Evolutionary conservation across 2,113 vertebrate species (phyloP), one percentile per base, ranked within the genome.

Genomic region (Ammodramus savannarum): DNA sequence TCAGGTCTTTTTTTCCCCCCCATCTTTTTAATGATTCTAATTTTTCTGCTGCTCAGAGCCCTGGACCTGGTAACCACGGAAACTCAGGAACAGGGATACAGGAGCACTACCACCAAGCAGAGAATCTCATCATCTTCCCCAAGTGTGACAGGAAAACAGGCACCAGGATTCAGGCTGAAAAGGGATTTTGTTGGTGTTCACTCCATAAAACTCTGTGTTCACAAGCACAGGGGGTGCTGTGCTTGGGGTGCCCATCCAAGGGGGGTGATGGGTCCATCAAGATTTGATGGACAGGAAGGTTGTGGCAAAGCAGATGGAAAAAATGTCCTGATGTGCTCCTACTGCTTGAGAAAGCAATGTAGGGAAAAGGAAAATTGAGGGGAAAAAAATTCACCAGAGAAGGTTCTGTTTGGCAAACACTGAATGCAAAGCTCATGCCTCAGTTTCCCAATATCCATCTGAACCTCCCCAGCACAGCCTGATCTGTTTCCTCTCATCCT

Each of bases 11-110:
- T 44, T 44, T 8, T 13, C 31, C 32, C 7, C 75, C 32, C 29
- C 7, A 72, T 41, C 75, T 51, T 79, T 85, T 87, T 85, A 96
- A 95, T 88, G 92, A 77, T 93, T 95, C 93, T 96, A 93, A 87
- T 96, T 96, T 94, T 80, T 93, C 81, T 90, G 4, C 61, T 1
- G 22, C 93, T 94, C 27, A 7, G 85, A 90, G 75, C 80, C 81
- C 89, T 16, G 31, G 95, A 78, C 93, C 82, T n/a, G 71, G 96
- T 96, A 97, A 97, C 95, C 96, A 97, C 18, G 95, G 96, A 93
- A 97, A 97, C 96, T 97, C 96, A 83, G 63, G 89, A 90, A 88
- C 67, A 96, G 85, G 82, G 93, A 95, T 32, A 32, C 89, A 80
- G 91, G 75, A 95, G n/a, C 91, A 92, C 39, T 36, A 62, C 39